These are phyloP conservation scores for Hanleya hanleyi DNA, from an alignment of 2,888 invertebrate species.

Conservation along the genomic window DNA sequence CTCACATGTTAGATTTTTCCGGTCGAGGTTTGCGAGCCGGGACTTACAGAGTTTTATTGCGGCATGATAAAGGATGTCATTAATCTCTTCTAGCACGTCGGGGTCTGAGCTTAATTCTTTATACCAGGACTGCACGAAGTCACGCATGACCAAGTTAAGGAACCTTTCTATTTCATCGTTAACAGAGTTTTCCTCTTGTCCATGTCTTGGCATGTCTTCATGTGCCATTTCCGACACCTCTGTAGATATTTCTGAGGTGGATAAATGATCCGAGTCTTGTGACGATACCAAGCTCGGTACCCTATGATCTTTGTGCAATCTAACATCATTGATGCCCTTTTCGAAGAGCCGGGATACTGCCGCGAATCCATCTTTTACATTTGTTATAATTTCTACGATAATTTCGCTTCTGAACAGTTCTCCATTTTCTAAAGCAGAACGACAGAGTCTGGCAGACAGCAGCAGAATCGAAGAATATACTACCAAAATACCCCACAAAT, in stretches of 20 bases:
- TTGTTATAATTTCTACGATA: background rate
- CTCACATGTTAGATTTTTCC: constrained; percentile 15
- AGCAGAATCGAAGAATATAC: background rate
- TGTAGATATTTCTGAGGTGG: background rate
- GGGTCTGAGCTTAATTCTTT: constrained; percentile 44
- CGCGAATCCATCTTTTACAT: background rate
- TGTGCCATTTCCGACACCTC: background rate
- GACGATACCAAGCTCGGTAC: background rate
- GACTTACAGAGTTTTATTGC: constrained; percentile 31
- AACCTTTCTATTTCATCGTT: constrained; percentile 19
- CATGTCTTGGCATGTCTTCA: background rate
- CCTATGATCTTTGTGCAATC: too few relatives aligned
- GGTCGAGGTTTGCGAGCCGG: constrained; percentile 30
- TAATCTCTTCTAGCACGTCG: constrained; percentile 44
- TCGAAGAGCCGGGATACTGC: background rate
- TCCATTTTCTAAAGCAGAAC: background rate
- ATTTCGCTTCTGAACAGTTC: background rate
- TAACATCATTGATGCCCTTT: too few relatives aligned
- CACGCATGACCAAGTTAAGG: constrained; percentile 36
- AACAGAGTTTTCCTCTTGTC: background rate
- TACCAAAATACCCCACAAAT: background rate
- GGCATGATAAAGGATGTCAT: constrained; percentile 38
- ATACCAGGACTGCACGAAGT: constrained; percentile 61
- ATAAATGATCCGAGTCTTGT: background rate
- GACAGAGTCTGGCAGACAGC: background rate